Conservation (phyloP, 2,797 vertebrate species). For the Rhinogobio ventralis region DNA sequence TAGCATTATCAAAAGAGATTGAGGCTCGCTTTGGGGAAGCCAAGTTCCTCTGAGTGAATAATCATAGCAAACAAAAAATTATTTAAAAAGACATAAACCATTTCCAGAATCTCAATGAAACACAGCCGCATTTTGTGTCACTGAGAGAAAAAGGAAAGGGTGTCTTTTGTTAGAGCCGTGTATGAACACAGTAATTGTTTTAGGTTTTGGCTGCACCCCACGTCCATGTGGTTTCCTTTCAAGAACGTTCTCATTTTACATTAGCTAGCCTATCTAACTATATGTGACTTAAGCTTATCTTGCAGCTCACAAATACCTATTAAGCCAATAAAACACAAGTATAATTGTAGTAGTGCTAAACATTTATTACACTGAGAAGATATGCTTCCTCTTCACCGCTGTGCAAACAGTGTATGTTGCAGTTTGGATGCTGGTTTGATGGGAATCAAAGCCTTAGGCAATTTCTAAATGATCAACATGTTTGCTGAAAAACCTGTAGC, state of each 20-base stretch:
- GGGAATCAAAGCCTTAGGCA: too few species aligned
- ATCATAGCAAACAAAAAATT: slow-evolving; percentile 7
- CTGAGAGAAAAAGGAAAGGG: slow-evolving; percentile 7
- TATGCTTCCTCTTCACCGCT: neutral
- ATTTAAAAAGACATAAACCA: slow-evolving; percentile 14
- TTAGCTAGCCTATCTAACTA: neutral
- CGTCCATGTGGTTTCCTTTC: slow-evolving; percentile 22
- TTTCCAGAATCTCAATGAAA: slow-evolving; percentile 21
- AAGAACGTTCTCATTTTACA: slow-evolving; percentile 16
- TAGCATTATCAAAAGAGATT: neutral
- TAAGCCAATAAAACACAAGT: neutral
- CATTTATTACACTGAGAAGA: neutral
- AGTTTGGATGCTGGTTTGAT: neutral
- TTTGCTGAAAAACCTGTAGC: neutral
- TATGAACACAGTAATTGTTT: slow-evolving; percentile 42
- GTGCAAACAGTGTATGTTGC: neutral
- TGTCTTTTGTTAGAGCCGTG: slow-evolving; percentile 25
- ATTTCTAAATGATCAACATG: neutral
- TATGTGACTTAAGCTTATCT: slow-evolving; percentile 24
- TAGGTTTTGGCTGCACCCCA: slow-evolving; percentile 25
- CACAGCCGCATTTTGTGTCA: neutral
- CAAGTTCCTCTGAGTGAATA: slow-evolving; percentile 7
- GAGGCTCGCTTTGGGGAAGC: neutral
- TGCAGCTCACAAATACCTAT: neutral
- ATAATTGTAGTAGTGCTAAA: neutral